Percentiles rank a stretch among this genome's conserved stretches.
Conservation (phyloP, 53 echinoderm and acorn worm species). For the Holothuria scabra region DNA sequence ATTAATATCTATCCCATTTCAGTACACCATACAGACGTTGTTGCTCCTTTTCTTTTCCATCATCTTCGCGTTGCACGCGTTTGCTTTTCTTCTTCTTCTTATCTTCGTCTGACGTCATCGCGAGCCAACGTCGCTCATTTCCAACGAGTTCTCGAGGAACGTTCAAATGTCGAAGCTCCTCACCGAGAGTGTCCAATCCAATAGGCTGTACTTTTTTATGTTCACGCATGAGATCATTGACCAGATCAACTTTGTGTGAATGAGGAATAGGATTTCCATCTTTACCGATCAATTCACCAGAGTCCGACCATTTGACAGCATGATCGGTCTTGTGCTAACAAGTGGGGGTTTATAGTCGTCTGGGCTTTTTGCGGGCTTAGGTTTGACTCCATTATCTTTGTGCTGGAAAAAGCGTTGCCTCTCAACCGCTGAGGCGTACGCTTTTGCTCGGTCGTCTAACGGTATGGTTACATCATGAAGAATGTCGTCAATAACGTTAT, state of each 20-base stretch:
- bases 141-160: slow-evolving; percentile 9
- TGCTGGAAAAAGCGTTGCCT: background rate
- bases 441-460: background rate
- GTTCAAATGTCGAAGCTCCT: background rate
- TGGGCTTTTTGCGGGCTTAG: no score
- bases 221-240: slow-evolving; percentile 23
- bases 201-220: background rate
- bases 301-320: background rate
- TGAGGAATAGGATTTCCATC: background rate
- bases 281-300: background rate
- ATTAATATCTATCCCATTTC: no score
- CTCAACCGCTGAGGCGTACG: background rate
- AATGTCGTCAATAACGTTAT: background rate
- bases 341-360: no score
- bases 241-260: slow-evolving; percentile 8
- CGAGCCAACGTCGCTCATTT: slow-evolving; percentile 3
- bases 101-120: no score
- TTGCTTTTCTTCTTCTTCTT: background rate
- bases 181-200: background rate
- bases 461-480: background rate
- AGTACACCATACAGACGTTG: no score
- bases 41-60: background rate
- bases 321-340: background rate
- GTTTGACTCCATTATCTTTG: background rate
- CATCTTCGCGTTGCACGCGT: background rate